Conservation (phyloP, 2,888 invertebrate species). For the Unio pictorum region DNA sequence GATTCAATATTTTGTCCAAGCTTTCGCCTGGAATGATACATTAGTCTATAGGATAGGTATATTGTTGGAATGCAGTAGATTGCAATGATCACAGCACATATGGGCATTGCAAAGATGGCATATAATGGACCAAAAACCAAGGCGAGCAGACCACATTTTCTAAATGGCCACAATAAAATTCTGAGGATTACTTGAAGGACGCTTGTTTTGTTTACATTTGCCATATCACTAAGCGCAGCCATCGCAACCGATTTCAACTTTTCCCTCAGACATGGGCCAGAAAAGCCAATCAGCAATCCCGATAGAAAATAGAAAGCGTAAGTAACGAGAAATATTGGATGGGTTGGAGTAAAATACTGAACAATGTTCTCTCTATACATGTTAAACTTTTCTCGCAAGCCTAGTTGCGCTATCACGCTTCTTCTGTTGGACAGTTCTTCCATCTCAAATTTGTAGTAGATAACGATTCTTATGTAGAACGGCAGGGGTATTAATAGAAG, state of each 20-base stretch:
- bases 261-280: slow-evolving; percentile 44
- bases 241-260: slow-evolving; percentile 57
- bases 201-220: slow-evolving; percentile 58
- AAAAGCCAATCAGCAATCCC: slow-evolving; percentile 55
- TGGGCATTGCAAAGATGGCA: slow-evolving; percentile 50
- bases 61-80: slow-evolving; percentile 65
- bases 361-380: slow-evolving; percentile 61
- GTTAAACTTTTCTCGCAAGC: slow-evolving; percentile 43
- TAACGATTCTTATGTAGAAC: slow-evolving; percentile 60
- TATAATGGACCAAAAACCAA: slow-evolving; percentile 58
- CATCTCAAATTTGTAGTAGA: slow-evolving; percentile 65
- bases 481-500: slow-evolving; percentile 62
- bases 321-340: slow-evolving; percentile 60
- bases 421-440: slow-evolving; percentile 54
- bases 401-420: slow-evolving; percentile 31
- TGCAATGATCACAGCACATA: slow-evolving; percentile 50
- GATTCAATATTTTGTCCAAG: slow-evolving; percentile 35
- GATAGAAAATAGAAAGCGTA: slow-evolving; percentile 61
- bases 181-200: slow-evolving; percentile 59
- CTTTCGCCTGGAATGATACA: slow-evolving; percentile 56
- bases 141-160: slow-evolving; percentile 61
- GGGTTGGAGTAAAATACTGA: slow-evolving; percentile 63
- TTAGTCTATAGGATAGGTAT: slow-evolving; percentile 61
- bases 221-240: slow-evolving; percentile 62
- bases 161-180: slow-evolving; percentile 65